Base-by-base conservation (phyloP, 2,797 vertebrate genomes). In the Lithobates pipiens region DNA sequence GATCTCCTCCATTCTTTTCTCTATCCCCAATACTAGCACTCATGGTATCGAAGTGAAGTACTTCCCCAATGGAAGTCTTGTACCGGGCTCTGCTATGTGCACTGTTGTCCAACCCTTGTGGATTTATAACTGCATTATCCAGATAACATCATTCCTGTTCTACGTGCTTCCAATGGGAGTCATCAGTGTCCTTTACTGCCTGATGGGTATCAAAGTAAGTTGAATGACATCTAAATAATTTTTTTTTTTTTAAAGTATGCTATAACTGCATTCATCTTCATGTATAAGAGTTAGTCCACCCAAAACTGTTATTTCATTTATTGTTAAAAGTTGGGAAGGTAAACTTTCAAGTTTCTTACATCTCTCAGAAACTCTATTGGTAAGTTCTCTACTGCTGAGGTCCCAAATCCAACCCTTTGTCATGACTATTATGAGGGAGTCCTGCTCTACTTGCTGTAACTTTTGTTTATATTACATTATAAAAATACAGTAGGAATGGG, bases 121-220 rank as follows among this genome's bases (percentile, higher is more conserved):
- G 95, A 91, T 95, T 82, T 95, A 95, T 88, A 95, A 94, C 83
- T 92, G 91, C 0, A 93, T 95, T 5, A 92, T 95, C 39, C 94
- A 94, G 88, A 77, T 93, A 69, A 95, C 94, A 1, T 93, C 93
- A 1, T 70, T 95, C 67, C 91, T 95, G 85, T 95, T 95, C 90
- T 95, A 93, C 6, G 84, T 95, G 81, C 91, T 95, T 67, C 95
- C 95, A 39, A 93, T 95, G 95, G 89, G 84, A 34, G 83, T 94
- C 86, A 94, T 95, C 85, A 94, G 93, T 75, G 89, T 94, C 85
- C 94, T 95, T 23, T 95, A 95, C 88, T 95, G 83, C 85, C 91
- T 94, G 85, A 95, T 95, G 95, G 94, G 93, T 73, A 89, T 94
- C 80, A 91, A 91, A 91, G 95, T 95, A 93, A 95, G 94, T 95